Evolutionary conservation across 2,113 vertebrate genomes (phyloP).

Genomic region (Podiceps cristatus): DNA sequence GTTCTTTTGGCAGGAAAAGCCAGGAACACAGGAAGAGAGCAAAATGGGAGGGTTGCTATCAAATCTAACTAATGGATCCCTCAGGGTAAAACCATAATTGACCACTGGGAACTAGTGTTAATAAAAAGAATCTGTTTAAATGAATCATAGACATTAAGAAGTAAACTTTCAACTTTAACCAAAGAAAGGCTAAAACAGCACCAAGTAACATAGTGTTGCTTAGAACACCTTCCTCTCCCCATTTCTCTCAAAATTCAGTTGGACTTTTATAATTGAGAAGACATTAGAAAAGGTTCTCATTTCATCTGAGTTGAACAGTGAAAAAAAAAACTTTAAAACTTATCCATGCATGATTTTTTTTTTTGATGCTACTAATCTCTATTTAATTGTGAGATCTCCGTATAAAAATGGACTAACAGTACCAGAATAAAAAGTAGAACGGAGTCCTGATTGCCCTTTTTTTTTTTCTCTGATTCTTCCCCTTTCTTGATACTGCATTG

Average conservation of each 20-base stretch:
- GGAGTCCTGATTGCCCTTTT: background rate
- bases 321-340: background rate
- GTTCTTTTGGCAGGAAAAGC: slow-evolving; percentile 21
- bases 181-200: background rate
- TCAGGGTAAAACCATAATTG: background rate
- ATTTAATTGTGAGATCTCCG: background rate
- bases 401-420: background rate
- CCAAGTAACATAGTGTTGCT: background rate
- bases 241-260: background rate
- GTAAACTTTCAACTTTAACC: background rate
- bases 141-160: background rate
- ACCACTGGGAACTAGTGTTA: background rate
- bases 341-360: background rate
- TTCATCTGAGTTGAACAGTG: background rate
- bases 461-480: background rate
- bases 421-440: background rate
- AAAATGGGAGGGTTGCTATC: background rate
- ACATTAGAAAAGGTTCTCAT: background rate
- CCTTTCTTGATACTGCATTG: background rate
- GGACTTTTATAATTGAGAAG: background rate
- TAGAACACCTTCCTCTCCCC: background rate
- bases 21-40: background rate
- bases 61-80: background rate
- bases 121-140: background rate
- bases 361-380: background rate